A percentile compares a stretch with the other conserved stretches of the same genome.
These are phyloP conservation scores for western clawed frog (Xenopus tropicalis) DNA, from an alignment of 2,113 vertebrate species.

Conservation along the genomic window UCB_Xtro_10.0 CM004451.2:74905001-74905500, in stretches of 20 bases:
- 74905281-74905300: slow-evolving; percentile 37
- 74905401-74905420: slow-evolving; percentile 38
- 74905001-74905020: not conserved
- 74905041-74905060: slow-evolving; percentile 26
- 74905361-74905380: slow-evolving; percentile 44
- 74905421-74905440: not conserved
- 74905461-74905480: slow-evolving; percentile 29
- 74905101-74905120: slow-evolving; percentile 39
- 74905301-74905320: slow-evolving; percentile 45
- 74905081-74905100: slow-evolving; percentile 33
- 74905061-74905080: slow-evolving; percentile 39
- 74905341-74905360: slow-evolving; percentile 47
- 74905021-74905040: slow-evolving; percentile 24
- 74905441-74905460: not conserved
- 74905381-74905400: slow-evolving; percentile 36
- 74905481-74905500: slow-evolving; percentile 37
- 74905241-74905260: slow-evolving; percentile 5
- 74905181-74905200: slow-evolving; percentile 45
- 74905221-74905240: slow-evolving; percentile 33
- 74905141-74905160: slow-evolving; percentile 44
- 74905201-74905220: slow-evolving; percentile 34
- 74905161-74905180: slow-evolving; percentile 42
- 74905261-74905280: slow-evolving; percentile 10
- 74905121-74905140: slow-evolving; percentile 37
- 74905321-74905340: slow-evolving; percentile 30